Percentiles rank a stretch among this genome's conserved stretches.
Conservation (phyloP, 2,888 invertebrate species). For the Dasysyrphus tricinctus region DNA sequence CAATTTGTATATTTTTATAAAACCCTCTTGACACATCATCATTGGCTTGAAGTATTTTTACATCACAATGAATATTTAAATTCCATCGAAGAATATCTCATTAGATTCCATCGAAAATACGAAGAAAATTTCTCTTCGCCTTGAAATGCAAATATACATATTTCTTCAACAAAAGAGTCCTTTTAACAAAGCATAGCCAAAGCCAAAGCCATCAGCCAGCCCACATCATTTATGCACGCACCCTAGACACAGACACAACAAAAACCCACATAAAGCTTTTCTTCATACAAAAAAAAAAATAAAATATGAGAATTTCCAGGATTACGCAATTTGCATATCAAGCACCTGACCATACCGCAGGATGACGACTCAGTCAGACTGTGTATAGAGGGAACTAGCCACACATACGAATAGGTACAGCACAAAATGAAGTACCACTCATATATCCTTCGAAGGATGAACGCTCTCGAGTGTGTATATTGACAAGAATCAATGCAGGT, state of each 20-base stretch:
- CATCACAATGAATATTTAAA: constrained; percentile 57
- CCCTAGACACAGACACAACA: constrained; percentile 20
- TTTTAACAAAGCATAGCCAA: constrained; percentile 21
- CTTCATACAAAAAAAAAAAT: neutral
- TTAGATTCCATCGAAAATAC: constrained; percentile 42
- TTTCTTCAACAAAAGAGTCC: constrained; percentile 41
- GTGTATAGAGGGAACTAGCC: neutral
- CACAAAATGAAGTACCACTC: constrained; percentile 42
- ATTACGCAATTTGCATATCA: constrained; percentile 63
- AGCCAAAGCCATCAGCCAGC: neutral
- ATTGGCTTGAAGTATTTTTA: constrained; percentile 19
- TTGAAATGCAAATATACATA: constrained; percentile 48
- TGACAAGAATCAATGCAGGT: constrained; percentile 64
- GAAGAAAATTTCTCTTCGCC: constrained; percentile 15
- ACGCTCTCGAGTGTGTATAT: constrained; percentile 31
- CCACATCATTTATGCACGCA: constrained; percentile 41
- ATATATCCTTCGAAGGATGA: constrained; percentile 38
- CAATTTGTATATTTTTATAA: constrained; percentile 27
- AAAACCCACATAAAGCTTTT: constrained; percentile 17
- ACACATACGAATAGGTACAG: neutral
- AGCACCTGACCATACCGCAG: constrained; percentile 58
- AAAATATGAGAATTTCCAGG: constrained; percentile 12
- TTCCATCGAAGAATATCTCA: constrained; percentile 52
- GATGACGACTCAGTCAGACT: neutral
- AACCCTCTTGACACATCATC: constrained; percentile 33